Percentiles rank a stretch among this genome's conserved stretches.
Conservation (phyloP, 2,888 invertebrate species). For the Thyatira batis region DNA sequence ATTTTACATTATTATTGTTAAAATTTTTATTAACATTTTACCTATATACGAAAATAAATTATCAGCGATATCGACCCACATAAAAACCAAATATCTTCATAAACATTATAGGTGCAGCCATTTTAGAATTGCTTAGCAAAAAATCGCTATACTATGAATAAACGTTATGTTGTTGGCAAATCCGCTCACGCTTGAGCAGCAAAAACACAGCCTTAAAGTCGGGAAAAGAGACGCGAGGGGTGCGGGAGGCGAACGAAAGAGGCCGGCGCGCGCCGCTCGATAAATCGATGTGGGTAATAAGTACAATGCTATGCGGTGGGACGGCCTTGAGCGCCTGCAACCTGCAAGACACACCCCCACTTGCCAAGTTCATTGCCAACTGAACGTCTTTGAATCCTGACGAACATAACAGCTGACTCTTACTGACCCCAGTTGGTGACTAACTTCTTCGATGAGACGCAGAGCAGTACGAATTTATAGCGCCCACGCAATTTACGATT, state of each 20-base stretch:
- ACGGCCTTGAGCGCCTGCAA: constrained; percentile 74
- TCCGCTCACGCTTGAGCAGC: constrained; percentile 25
- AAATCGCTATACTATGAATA: constrained; percentile 1
- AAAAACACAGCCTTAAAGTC: constrained; percentile 40
- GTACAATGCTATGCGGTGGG: constrained; percentile 66
- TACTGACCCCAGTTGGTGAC: not conserved
- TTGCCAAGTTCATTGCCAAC: constrained; percentile 78
- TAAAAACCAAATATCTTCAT: too few relatives aligned
- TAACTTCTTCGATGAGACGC: not conserved
- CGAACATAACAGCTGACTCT: constrained; percentile 19
- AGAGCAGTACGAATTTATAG: constrained; percentile 1
- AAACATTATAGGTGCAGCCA: too few relatives aligned
- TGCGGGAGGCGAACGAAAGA: constrained; percentile 43
- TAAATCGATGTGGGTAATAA: constrained; percentile 75
- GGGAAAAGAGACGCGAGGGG: constrained; percentile 50
- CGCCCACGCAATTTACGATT: constrained; percentile 21
- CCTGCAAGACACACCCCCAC: constrained; percentile 77
- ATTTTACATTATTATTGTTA: too few relatives aligned
- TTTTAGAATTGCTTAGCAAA: too few relatives aligned
- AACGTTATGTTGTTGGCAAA: constrained; percentile 8
- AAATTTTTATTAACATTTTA: too few relatives aligned
- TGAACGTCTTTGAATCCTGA: constrained; percentile 40
- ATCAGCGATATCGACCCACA: not conserved
- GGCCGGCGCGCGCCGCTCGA: constrained; percentile 79
- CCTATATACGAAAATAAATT: not conserved